Evolutionary conservation across 92 coral and sea anemone species (phyloP).

Genomic region (Porites evermanni): DNA sequence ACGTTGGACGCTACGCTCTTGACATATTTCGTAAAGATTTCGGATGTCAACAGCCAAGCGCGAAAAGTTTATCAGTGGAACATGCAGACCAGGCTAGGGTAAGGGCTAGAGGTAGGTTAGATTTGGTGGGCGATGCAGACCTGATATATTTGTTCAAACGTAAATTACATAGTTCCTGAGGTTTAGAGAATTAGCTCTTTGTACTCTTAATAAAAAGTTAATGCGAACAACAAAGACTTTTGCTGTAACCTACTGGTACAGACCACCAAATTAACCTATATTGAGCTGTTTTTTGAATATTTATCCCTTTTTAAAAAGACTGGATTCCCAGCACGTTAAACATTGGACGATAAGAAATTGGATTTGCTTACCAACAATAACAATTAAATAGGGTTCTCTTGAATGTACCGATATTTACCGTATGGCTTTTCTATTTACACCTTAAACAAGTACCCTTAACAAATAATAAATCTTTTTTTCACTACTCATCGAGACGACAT

Average conservation of each 20-base stretch:
- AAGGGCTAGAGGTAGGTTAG: not conserved
- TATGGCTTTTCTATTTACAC: not conserved
- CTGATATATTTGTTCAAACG: not conserved
- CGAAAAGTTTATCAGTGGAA: too few relatives aligned
- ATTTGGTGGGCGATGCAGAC: not conserved
- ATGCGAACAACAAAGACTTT: not conserved
- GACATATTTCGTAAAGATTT: too few relatives aligned
- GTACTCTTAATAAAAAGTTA: not conserved
- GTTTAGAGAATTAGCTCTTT: not conserved
- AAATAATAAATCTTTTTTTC: not conserved
- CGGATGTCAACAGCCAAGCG: too few relatives aligned
- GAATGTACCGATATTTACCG: not conserved
- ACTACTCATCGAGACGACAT: not conserved
- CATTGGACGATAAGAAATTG: conserved; percentile 1
- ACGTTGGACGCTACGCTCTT: too few relatives aligned
- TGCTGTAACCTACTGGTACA: not conserved
- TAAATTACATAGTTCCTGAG: not conserved
- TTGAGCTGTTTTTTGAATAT: not conserved
- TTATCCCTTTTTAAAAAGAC: not conserved
- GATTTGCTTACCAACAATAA: not conserved
- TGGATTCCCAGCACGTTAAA: not conserved
- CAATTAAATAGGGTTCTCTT: not conserved
- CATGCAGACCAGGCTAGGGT: too few relatives aligned
- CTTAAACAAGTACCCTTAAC: not conserved
- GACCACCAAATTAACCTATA: not conserved